phyloP scores from a whole-genome alignment of 2,113 vertebrate species.

The Merops nubicus region DNA sequence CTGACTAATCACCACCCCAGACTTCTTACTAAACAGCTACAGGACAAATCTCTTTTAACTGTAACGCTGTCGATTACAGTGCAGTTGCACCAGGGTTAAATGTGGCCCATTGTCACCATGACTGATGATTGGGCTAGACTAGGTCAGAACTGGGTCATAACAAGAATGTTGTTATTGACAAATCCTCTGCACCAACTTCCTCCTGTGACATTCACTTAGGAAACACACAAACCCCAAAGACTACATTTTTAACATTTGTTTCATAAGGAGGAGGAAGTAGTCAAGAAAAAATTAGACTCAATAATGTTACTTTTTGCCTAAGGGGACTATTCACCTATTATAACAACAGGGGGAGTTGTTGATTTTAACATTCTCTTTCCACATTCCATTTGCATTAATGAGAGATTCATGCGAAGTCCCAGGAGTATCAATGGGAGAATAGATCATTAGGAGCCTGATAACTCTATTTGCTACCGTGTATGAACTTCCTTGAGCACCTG shows the following conservation, averaged over 20 bases:
- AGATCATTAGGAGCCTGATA: slow-evolving; percentile 68
- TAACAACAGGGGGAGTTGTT: slow-evolving; percentile 68
- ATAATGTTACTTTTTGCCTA: slow-evolving; percentile 56
- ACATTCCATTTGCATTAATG: slow-evolving; percentile 68
- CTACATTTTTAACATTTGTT: slow-evolving; percentile 48
- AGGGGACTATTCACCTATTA: slow-evolving; percentile 56
- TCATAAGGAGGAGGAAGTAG: slow-evolving; percentile 49
- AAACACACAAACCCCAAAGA: slow-evolving; percentile 45
- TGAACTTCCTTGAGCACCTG: slow-evolving; percentile 51
- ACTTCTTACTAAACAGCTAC: slow-evolving; percentile 7
- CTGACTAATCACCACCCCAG: neutral
- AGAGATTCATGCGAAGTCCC: slow-evolving; percentile 62
- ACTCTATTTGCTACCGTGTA: slow-evolving; percentile 64
- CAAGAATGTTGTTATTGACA: slow-evolving; percentile 49
- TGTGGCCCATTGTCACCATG: neutral
- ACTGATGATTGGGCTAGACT: slow-evolving; percentile 44
- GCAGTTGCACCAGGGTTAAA: slow-evolving; percentile 16
- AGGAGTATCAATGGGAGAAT: slow-evolving; percentile 69
- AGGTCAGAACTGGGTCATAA: slow-evolving; percentile 38
- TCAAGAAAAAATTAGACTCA: slow-evolving; percentile 61
- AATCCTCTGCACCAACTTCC: slow-evolving; percentile 51
- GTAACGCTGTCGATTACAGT: slow-evolving; percentile 44
- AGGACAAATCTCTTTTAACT: slow-evolving; percentile 19
- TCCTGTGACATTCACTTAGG: slow-evolving; percentile 35
- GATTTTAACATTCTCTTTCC: slow-evolving; percentile 47